Evolutionary conservation across 2,113 vertebrate genomes (phyloP).

Genomic region (Echinops telfairi): DNA sequence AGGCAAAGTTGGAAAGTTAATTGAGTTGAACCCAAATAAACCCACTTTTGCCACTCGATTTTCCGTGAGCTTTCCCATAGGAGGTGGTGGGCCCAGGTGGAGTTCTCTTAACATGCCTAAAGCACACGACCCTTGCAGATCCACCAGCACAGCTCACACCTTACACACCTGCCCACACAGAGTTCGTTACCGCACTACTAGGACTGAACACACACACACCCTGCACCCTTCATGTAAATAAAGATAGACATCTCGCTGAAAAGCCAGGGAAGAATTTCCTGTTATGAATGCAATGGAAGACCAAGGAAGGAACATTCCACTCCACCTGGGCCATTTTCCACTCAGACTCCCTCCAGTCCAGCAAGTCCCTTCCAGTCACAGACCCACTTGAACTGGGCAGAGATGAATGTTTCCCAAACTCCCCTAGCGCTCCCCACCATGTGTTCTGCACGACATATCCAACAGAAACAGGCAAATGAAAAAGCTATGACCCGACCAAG

Average conservation of each 20-base stretch:
- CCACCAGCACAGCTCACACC: neutral
- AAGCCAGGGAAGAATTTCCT: neutral
- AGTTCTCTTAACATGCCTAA: neutral
- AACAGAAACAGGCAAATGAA: neutral
- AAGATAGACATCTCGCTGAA: conserved; percentile 8
- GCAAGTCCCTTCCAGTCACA: neutral
- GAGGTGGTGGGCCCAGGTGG: neutral
- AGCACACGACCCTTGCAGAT: neutral
- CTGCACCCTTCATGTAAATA: conserved; percentile 62
- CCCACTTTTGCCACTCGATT: neutral
- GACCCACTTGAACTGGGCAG: neutral
- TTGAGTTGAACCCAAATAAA: conserved; percentile 32
- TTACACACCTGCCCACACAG: neutral
- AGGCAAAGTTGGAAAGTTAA: conserved; percentile 7
- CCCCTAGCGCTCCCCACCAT: neutral
- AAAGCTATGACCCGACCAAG: neutral
- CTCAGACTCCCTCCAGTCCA: neutral
- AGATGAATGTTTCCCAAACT: conserved; percentile 59
- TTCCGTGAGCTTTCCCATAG: neutral
- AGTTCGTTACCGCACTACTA: neutral
- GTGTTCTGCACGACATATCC: neutral
- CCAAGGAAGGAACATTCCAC: neutral
- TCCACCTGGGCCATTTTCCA: neutral
- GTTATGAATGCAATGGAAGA: conserved; percentile 24
- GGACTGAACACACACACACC: neutral